A percentile compares a stretch with the other conserved stretches of the same genome.
phyloP scores from a whole-genome alignment of 2,888 invertebrate species.

The Thymelicus sylvestris region DNA sequence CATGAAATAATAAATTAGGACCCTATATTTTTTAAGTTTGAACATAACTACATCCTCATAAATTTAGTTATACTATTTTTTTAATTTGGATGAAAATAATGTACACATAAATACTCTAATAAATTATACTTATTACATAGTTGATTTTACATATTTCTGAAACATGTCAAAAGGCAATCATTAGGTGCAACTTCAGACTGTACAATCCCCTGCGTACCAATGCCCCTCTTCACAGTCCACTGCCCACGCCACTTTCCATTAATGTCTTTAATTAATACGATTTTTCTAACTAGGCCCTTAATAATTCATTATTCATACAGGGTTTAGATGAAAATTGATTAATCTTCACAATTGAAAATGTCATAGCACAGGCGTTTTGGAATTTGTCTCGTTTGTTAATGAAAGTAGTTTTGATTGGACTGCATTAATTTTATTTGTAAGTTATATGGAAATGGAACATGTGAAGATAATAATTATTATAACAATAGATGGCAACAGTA shows the following conservation, averaged over 20 bases:
- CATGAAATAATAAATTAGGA: too few species aligned
- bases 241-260: conserved; percentile 38
- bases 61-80: too few species aligned
- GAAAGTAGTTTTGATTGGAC: neutral
- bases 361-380: conserved; percentile 17
- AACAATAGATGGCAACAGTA: too few species aligned
- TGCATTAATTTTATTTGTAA: neutral
- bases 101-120: neutral
- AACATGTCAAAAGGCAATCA: neutral
- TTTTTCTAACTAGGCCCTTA: conserved; percentile 37
- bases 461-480: too few species aligned
- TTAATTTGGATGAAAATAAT: neutral
- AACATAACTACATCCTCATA: too few species aligned
- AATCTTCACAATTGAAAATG: conserved; percentile 23
- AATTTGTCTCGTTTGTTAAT: conserved; percentile 12
- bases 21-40: too few species aligned
- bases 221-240: conserved; percentile 12
- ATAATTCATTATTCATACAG: conserved; percentile 29
- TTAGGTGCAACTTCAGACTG: neutral
- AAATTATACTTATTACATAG: neutral
- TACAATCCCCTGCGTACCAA: neutral
- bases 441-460: neutral
- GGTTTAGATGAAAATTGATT: conserved; percentile 32
- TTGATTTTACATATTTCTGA: neutral
- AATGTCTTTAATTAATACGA: conserved; percentile 43